A percentile compares a stretch with the other conserved stretches of the same genome.
phyloP scores from a whole-genome alignment of 2,113 vertebrate genomes.

The Pelecanoides urinatrix region DNA sequence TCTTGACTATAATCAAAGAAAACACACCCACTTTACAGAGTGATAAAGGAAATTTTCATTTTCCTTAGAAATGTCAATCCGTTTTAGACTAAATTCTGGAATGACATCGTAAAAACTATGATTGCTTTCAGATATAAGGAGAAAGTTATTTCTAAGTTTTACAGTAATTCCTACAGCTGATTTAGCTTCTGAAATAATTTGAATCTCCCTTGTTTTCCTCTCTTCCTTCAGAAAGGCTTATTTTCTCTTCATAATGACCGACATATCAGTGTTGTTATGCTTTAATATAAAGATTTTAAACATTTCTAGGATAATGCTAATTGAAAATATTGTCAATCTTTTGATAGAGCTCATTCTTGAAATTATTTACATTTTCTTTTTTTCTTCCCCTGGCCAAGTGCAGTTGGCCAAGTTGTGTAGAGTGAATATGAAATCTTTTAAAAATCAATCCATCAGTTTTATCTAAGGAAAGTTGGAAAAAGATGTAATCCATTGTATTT shows the following conservation, averaged over 20 bases:
- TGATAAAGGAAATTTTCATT: neutral
- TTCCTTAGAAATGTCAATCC: neutral
- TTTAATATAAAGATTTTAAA: neutral
- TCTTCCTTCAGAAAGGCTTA: neutral
- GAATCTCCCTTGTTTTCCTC: neutral
- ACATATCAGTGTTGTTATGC: neutral
- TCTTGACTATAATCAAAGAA: neutral
- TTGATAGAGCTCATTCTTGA: neutral
- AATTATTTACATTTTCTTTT: neutral
- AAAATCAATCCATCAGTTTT: neutral
- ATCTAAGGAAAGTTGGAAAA: neutral
- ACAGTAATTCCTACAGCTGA: neutral
- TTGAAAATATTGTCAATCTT: neutral
- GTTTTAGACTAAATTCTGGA: neutral
- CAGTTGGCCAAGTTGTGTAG: neutral
- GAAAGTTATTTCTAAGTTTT: neutral
- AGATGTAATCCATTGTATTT: neutral
- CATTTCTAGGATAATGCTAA: neutral
- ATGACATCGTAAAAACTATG: rapidly evolving
- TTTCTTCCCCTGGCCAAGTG: neutral
- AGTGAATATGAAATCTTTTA: neutral
- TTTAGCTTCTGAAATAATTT: neutral
- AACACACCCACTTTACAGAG: neutral
- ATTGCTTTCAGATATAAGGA: neutral
- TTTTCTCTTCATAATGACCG: neutral